phyloP scores from a whole-genome alignment of 2,113 vertebrate species.

The Saguinus imperator region DNA sequence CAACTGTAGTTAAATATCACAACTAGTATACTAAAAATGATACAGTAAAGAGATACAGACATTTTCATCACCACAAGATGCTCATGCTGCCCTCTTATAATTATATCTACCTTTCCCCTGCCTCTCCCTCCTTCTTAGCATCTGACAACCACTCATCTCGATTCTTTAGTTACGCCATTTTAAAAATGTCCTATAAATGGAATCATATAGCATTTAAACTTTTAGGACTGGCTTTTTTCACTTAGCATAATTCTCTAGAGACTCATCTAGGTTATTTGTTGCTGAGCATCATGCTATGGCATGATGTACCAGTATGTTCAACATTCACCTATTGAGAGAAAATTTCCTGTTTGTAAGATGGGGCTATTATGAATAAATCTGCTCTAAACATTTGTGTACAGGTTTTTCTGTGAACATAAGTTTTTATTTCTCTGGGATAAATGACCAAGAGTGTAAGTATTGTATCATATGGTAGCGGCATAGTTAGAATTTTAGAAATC shows the following conservation, averaged over 20 bases:
- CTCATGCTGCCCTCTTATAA: neutral
- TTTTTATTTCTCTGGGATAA: neutral
- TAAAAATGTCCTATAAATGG: neutral
- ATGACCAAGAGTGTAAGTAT: neutral
- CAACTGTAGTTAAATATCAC: neutral
- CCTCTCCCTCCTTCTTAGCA: neutral
- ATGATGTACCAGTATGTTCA: neutral
- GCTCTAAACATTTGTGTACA: neutral
- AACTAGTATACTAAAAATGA: neutral
- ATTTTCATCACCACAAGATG: neutral
- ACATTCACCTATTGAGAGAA: neutral
- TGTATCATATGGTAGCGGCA: neutral
- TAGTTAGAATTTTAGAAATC: neutral
- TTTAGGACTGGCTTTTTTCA: neutral
- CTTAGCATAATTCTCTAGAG: neutral
- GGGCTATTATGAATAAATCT: neutral
- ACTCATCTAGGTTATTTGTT: neutral
- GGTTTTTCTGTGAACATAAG: neutral
- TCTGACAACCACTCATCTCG: neutral
- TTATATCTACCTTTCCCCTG: neutral
- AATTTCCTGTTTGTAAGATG: neutral
- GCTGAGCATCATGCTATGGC: neutral
- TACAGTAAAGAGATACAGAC: neutral
- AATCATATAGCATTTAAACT: neutral
- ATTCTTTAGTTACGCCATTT: neutral